Percentiles rank a stretch among this genome's conserved stretches.
phyloP scores from a whole-genome alignment of 2,113 vertebrate species.

The Hypomesus transpacificus region DNA sequence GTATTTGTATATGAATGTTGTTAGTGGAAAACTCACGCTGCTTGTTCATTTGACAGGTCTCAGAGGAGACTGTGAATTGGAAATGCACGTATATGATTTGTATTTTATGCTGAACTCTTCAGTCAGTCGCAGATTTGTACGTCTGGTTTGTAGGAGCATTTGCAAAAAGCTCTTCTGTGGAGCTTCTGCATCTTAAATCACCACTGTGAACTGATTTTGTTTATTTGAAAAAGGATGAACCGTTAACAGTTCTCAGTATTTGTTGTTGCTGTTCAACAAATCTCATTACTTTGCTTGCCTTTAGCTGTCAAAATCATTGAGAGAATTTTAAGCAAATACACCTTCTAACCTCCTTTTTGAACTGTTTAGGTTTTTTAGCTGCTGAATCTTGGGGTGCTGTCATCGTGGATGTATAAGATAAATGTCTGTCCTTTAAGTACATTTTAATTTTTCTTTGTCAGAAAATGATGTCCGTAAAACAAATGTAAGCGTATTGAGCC shows the following conservation, averaged over 20 bases:
- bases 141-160: not conserved
- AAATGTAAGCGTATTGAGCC: conserved; percentile 42
- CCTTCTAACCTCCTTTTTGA: not conserved
- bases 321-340: conserved; percentile 15
- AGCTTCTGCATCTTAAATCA: conserved; percentile 19
- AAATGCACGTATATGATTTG: too few species aligned
- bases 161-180: not conserved
- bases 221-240: conserved; percentile 15
- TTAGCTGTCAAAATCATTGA: conserved; percentile 11
- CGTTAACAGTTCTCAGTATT: not conserved
- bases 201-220: conserved; percentile 39
- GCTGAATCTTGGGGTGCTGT: conserved; percentile 42
- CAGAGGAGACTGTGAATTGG: too few species aligned
- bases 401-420: conserved; percentile 28
- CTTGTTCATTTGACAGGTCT: too few species aligned
- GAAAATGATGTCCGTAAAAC: conserved; percentile 41
- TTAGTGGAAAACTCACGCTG: too few species aligned
- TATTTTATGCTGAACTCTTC: not conserved
- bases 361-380: conserved; percentile 41
- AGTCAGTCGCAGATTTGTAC: not conserved
- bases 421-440: conserved; percentile 38
- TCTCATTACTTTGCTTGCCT: not conserved
- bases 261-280: conserved; percentile 2
- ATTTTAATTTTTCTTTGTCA: conserved; percentile 35
- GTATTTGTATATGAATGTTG: too few species aligned